Evolutionary conservation across 2,888 invertebrate genomes (phyloP).

Genomic region (Furcula furcula): DNA sequence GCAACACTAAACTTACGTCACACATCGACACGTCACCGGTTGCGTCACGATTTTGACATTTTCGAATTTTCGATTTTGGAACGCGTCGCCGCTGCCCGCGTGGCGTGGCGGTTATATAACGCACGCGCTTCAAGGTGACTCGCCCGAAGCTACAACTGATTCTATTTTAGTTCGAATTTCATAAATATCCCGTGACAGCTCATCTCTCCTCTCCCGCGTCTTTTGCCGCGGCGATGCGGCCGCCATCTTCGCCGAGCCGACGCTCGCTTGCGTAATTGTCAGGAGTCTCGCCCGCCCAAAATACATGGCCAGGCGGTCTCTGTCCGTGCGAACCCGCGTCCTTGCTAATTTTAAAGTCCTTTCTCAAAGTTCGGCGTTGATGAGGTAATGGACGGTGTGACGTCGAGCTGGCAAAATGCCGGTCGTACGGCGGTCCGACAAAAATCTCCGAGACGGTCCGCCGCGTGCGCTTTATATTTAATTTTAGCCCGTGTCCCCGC

Average conservation of each 20-base stretch:
- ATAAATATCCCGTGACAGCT: slow-evolving; percentile 81
- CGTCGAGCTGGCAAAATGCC: slow-evolving; percentile 78
- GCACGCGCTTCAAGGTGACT: slow-evolving; percentile 76
- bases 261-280: slow-evolving; percentile 68
- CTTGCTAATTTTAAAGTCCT: slow-evolving; percentile 80
- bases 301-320: slow-evolving; percentile 36
- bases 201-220: slow-evolving; percentile 76
- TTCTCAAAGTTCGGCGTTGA: slow-evolving; percentile 73
- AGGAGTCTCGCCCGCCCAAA: slow-evolving; percentile 47
- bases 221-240: slow-evolving; percentile 57
- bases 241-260: slow-evolving; percentile 58
- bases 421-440: slow-evolving; percentile 66
- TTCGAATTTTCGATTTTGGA: slow-evolving; percentile 56
- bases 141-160: slow-evolving; percentile 70
- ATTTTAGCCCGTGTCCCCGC: slow-evolving; percentile 41
- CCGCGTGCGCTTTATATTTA: slow-evolving; percentile 41
- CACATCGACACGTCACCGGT: slow-evolving; percentile 65
- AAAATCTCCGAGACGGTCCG: slow-evolving; percentile 56
- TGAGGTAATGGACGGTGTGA: slow-evolving; percentile 74
- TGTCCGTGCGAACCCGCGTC: slow-evolving; percentile 56
- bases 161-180: slow-evolving; percentile 80
- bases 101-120: slow-evolving; percentile 64
- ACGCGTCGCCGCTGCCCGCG: slow-evolving; percentile 45
- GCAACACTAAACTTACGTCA: slow-evolving; percentile 72
- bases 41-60: slow-evolving; percentile 66